Conservation (phyloP, 2,888 invertebrate genomes). For the Terebella lapidaria region DNA sequence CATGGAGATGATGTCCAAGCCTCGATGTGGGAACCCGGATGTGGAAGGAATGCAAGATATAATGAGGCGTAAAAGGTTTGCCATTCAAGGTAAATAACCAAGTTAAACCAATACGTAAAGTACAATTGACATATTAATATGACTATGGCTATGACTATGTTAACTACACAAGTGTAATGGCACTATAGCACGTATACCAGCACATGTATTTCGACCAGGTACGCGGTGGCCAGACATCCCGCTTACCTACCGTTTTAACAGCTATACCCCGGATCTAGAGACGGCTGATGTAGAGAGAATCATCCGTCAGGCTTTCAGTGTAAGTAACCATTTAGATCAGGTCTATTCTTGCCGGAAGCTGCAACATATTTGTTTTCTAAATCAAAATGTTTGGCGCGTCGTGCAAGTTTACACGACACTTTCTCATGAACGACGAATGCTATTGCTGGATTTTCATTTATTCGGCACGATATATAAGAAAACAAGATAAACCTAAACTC, state of each 20-base stretch:
- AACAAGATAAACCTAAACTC: too few species aligned
- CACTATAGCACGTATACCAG: background rate
- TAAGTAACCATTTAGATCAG: too few species aligned
- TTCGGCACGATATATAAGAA: too few species aligned
- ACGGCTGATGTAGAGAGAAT: background rate
- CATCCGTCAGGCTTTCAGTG: background rate
- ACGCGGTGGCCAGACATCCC: background rate
- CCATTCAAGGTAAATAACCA: background rate
- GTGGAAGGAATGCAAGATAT: slow-evolving; percentile 21
- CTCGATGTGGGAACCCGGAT: slow-evolving; percentile 45
- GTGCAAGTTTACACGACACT: too few species aligned
- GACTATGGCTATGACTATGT: too few species aligned
- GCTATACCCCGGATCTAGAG: background rate
- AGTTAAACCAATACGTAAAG: background rate
- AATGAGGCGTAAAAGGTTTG: background rate
- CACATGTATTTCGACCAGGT: background rate
- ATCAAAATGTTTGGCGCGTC: too few species aligned
- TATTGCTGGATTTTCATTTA: too few species aligned
- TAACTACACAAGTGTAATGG: background rate
- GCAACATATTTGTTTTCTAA: too few species aligned
- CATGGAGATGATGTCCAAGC: slow-evolving; percentile 35
- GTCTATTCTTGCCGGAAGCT: too few species aligned
- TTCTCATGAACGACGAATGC: too few species aligned
- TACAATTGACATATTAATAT: background rate
- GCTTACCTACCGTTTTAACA: background rate